These are phyloP conservation scores for Diadophis punctatus DNA, from an alignment of 2,113 vertebrate species.

Conservation along the genomic window DNA sequence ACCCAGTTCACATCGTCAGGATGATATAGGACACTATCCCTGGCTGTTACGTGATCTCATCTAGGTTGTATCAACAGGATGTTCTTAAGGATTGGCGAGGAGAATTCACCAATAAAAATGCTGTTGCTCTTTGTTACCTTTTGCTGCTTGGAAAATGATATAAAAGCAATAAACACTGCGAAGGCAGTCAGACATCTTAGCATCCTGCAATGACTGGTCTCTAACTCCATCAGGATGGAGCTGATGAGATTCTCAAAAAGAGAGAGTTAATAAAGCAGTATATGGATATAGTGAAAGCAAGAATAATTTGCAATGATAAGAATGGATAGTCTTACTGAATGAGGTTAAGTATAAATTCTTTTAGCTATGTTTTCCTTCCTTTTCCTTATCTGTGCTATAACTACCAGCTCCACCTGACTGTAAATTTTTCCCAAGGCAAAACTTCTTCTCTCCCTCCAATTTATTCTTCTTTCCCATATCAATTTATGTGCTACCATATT, in stretches of 20 bases:
- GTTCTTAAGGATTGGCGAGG: too few species aligned
- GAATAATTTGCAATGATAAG: neutral
- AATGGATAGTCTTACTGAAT: neutral
- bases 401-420: neutral
- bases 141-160: too few species aligned
- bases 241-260: neutral
- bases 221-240: too few species aligned
- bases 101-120: too few species aligned
- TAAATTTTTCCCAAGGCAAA: neutral
- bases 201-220: too few species aligned
- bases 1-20: too few species aligned
- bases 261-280: neutral
- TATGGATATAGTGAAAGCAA: neutral
- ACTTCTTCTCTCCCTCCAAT: neutral
- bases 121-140: too few species aligned
- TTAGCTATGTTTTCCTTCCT: neutral
- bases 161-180: too few species aligned
- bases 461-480: neutral
- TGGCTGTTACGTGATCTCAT: too few species aligned
- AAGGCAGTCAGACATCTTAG: too few species aligned
- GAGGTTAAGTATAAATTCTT: neutral
- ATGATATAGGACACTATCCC: too few species aligned
- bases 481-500: neutral
- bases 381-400: neutral
- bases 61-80: too few species aligned